Evolutionary conservation across 2,797 vertebrate genomes (phyloP).

Genomic region (Manis pentadactyla): DNA sequence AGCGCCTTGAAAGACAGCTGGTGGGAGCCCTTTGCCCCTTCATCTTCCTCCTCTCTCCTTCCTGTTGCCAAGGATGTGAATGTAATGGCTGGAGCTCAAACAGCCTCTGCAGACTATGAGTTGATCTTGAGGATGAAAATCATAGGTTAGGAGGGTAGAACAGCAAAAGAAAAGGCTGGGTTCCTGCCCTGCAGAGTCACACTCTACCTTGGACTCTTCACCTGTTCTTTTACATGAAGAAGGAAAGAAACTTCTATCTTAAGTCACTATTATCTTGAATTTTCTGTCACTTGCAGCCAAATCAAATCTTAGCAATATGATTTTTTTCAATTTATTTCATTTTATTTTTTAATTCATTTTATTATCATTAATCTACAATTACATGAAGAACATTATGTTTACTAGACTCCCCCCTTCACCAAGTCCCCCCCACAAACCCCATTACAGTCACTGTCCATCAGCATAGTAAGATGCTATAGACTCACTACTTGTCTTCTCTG

Average conservation of each 20-base stretch:
- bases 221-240: neutral
- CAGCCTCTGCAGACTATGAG: neutral
- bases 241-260: neutral
- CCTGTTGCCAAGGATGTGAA: neutral
- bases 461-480: too few relatives aligned
- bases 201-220: neutral
- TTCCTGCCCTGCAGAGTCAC: neutral
- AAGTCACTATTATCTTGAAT: conserved; percentile 21
- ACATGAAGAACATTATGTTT: too few relatives aligned
- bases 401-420: too few relatives aligned
- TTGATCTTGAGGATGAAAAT: neutral
- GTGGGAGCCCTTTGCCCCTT: neutral
- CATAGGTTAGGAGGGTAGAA: neutral
- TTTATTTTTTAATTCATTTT: too few relatives aligned
- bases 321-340: neutral
- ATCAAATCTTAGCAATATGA: neutral
- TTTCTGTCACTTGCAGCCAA: neutral
- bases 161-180: neutral
- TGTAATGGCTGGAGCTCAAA: neutral
- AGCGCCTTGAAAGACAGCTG: neutral
- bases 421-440: too few relatives aligned
- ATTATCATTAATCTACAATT: too few relatives aligned
- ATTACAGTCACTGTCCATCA: too few relatives aligned
- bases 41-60: neutral
- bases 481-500: too few relatives aligned